These are phyloP conservation scores for Aegotheles bennettii DNA, from an alignment of 2,113 vertebrate species.

Conservation along the genomic window DNA sequence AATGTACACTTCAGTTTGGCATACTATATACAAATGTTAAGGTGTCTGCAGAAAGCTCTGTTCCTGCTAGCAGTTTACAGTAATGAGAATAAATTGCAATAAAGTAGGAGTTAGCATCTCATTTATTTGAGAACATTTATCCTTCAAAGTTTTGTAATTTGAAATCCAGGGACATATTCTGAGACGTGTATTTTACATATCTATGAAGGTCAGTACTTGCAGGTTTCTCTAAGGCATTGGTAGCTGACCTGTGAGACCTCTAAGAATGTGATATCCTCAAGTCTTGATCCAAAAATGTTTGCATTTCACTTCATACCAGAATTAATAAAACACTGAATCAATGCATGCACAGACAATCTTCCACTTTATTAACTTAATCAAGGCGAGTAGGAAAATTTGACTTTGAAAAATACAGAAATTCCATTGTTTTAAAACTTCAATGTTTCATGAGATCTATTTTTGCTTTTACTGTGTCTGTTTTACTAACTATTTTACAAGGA, in stretches of 20 bases:
- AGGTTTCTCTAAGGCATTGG: neutral
- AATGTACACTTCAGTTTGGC: neutral
- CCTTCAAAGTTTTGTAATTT: neutral
- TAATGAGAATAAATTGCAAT: neutral
- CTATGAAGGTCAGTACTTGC: neutral
- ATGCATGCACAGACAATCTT: neutral
- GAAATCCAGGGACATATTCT: neutral
- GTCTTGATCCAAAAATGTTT: neutral
- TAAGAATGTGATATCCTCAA: neutral
- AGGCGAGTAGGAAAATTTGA: neutral
- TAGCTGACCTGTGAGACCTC: neutral
- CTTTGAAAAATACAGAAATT: neutral
- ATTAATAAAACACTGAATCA: neutral
- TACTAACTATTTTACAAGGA: neutral
- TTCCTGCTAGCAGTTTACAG: neutral
- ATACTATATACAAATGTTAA: neutral
- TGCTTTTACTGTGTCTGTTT: neutral
- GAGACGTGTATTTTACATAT: neutral
- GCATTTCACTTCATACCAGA: neutral
- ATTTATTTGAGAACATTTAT: neutral
- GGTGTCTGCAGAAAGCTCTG: neutral
- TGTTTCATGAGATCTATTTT: neutral
- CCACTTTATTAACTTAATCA: neutral
- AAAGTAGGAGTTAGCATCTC: neutral
- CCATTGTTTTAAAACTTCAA: neutral